Evolutionary conservation across 2,888 invertebrate genomes (phyloP), one percentile per base, ranked within the genome.

Genomic region (Himalopsyche japonica): DNA sequence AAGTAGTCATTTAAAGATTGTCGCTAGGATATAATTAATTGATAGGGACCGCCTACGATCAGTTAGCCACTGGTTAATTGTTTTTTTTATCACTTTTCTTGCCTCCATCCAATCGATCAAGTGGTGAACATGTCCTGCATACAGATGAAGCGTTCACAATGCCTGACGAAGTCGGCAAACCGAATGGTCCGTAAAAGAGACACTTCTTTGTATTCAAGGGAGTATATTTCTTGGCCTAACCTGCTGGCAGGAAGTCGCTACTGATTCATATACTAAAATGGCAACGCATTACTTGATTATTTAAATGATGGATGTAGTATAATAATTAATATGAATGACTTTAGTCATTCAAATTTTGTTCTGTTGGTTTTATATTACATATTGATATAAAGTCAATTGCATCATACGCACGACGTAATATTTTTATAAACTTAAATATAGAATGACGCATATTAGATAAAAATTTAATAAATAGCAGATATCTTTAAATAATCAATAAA

Each of bases 21-120:
- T 70, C 70, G 70, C 70, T 27, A 12, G 27, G 70, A 70, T 27
- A 70, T 27, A 70, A 70, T 27, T 70, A 70, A 70, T 27, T 27
- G 70, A 70, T 70, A 15, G n/a, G 64, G 27, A 70, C 70, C 70
- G 70, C 70, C 70, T 70, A 70, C 70, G 70, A 70, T 70, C 70
- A 27, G 70, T 70, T 70, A 70, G 27, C 70, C 27, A 27, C 70
- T 27, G 27, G 81, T 76, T 81, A 81, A 81, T 81, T 81, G 76
- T 81, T 81, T 81, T 81, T 81, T 79, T 83, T 83, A 64, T 34
- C 82, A 85, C 70, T 84, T 70, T 70, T 79, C 79, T 20, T 82
- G 84, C 77, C 49, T 79, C 81, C 85, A 76, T 82, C 64, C 82
- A 76, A 85, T 85, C 85, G 85, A 85, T 85, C 85, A 82, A 79